Evolutionary conservation across 1,140 invertebrate genomes (phyloP).

Genomic region (Drosophila pallidifrons): DNA sequence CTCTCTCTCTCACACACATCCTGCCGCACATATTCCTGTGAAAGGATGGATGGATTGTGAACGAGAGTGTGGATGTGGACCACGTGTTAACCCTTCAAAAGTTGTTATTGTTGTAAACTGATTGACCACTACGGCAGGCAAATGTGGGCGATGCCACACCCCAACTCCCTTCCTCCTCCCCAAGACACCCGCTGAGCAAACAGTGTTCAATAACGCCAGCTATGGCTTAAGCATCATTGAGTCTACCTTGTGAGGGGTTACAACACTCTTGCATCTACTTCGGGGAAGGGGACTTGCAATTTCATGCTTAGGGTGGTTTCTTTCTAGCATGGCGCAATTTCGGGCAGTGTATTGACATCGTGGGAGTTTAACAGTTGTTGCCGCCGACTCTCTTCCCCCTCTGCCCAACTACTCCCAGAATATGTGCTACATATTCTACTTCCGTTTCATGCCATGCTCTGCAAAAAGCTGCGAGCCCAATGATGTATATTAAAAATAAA

Average conservation of each 20-base stretch:
- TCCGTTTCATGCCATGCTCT: conserved; percentile 30
- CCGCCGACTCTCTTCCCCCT: background rate
- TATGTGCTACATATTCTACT: conserved; percentile 48
- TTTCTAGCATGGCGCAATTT: conserved; percentile 30
- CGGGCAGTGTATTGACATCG: conserved; percentile 64
- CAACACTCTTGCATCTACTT: background rate
- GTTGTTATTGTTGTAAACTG: conserved; percentile 73
- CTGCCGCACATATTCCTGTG: background rate
- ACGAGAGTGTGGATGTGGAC: conserved; percentile 30
- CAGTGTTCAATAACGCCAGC: conserved; percentile 53
- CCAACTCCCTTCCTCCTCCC: background rate
- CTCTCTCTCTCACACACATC: background rate
- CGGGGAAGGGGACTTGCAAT: background rate
- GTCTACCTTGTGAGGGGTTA: conserved; percentile 12
- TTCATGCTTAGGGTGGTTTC: conserved; percentile 23
- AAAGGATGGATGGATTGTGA: conserved; percentile 18
- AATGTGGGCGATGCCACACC: conserved; percentile 22
- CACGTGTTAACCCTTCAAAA: conserved; percentile 79
- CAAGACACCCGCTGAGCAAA: background rate
- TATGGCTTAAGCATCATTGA: conserved; percentile 53
- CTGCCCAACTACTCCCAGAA: background rate
- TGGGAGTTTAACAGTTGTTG: conserved; percentile 70
- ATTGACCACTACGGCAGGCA: conserved; percentile 54
- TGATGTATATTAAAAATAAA: too few species aligned
- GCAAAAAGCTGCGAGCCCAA: background rate